Base-by-base conservation (phyloP, 2,113 vertebrate genomes). In the Labrus mixtus region DNA sequence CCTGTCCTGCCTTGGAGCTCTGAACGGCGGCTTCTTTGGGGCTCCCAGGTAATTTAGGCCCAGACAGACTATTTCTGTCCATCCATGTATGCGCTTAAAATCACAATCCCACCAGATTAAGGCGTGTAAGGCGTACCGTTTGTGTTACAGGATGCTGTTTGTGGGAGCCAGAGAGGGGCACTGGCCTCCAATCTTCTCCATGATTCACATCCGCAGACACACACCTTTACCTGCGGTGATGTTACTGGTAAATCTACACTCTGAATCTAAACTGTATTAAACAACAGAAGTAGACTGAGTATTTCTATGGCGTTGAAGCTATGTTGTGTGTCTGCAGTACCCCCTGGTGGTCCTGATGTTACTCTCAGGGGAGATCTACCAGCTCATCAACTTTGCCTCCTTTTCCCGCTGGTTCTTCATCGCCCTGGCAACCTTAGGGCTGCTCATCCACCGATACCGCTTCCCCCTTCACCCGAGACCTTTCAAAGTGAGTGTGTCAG, bases 81-180 rank as follows among this genome's bases (percentile, higher is more conserved):
- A 10, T 23, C 10, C 3, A 16, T 13, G 37, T 43, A 9, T 29
- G 12, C 3, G 63, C 15, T 43, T 50, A 10, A 50, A 12, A 36
- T 19, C 29, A 33, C 29, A 33, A 33, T 8, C 25, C 6, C 6
- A 11, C 16, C 19, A 45, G 8, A 39, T 3, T 33, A 33, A 33
- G 3, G 29, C 6, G 4, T 56, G 16, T 4, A 1, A 46, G 11
- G 16, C 1, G 51, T n/a, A 8, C 19, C 36, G 6, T 78, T 56
- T 76, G 37, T 41, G 50, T 25, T 74, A 22, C 79, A 99, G 98
- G 94, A 96, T 99, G 95, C 95, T 99, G 92, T 97, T 96, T 72
- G 98, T 97, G 50, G 98, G 96, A 10, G 97, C 97, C 90, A 97
- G 98, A 39, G 98, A 99, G 87, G 97, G 97, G 84, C 97, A 99